Percentiles rank a stretch among this genome's conserved stretches.
These are phyloP conservation scores for Sternotherus odoratus DNA, from an alignment of 2,797 vertebrate genomes.

Conservation along the genomic window DNA sequence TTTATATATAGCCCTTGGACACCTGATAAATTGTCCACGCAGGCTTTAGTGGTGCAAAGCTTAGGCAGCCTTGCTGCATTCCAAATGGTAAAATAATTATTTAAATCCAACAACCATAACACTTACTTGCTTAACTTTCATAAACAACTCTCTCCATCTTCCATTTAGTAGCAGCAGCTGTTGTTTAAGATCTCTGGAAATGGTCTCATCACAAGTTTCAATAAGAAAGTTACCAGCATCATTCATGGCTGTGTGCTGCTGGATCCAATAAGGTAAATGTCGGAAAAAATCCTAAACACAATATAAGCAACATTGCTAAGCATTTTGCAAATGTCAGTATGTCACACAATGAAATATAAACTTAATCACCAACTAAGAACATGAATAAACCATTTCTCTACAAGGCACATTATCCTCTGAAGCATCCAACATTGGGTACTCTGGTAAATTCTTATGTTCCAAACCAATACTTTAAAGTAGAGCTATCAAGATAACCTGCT, in stretches of 20 bases:
- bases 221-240: slow-evolving; percentile 98
- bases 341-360: not conserved
- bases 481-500: not conserved
- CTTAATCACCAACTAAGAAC: not conserved
- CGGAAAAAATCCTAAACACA: slow-evolving; percentile 93
- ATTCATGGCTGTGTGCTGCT: slow-evolving; percentile 97
- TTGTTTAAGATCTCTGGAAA: slow-evolving; percentile 97
- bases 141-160: slow-evolving; percentile 96
- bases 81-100: not conserved
- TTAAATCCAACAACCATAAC: not conserved
- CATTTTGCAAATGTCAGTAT: not conserved
- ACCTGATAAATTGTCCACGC: not conserved
- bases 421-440: not conserved
- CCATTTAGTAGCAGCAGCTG: slow-evolving; percentile 95
- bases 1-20: not conserved
- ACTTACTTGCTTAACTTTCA: slow-evolving; percentile 97
- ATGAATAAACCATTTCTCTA: not conserved
- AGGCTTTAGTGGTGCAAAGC: not conserved
- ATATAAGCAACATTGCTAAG: not conserved
- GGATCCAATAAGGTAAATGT: slow-evolving; percentile 96
- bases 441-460: not conserved
- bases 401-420: not conserved
- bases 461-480: not conserved
- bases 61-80: not conserved
- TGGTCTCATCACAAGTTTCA: slow-evolving; percentile 95